Conservation (phyloP, 2,113 vertebrate genomes). For the Seriola aureovittata region DNA sequence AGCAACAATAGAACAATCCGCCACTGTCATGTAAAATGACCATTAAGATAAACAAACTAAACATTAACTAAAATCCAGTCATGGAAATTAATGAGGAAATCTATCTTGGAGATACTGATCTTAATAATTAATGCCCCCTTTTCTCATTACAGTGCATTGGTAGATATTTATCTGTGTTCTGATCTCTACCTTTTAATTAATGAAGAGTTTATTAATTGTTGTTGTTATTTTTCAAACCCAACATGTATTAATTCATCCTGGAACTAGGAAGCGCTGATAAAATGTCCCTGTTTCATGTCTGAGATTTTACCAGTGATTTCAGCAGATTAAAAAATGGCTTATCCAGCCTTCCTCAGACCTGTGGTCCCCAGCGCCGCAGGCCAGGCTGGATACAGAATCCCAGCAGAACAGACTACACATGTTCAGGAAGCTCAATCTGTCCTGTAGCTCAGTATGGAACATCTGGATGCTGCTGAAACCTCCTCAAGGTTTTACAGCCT, state of each 20-base stretch:
- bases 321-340: constrained; percentile 48
- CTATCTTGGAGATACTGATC: background rate
- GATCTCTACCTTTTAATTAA: background rate
- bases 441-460: constrained; percentile 14
- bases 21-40: background rate
- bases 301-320: constrained; percentile 40
- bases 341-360: constrained; percentile 22
- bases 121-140: background rate
- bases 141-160: background rate
- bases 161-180: background rate
- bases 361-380: constrained; percentile 5
- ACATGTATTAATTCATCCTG: fast-evolving
- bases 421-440: constrained; percentile 40
- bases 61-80: background rate
- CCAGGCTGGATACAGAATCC: background rate
- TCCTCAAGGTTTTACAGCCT: constrained; percentile 56
- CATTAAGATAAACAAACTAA: background rate
- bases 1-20: background rate
- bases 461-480: constrained; percentile 46
- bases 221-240: background rate
- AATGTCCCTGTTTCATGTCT: constrained; percentile 16
- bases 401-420: constrained; percentile 26
- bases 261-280: background rate
- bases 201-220: background rate
- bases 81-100: background rate